These are phyloP conservation scores for Phalacrocorax carbo DNA, from an alignment of 2,113 vertebrate genomes.

Conservation along the genomic window DNA sequence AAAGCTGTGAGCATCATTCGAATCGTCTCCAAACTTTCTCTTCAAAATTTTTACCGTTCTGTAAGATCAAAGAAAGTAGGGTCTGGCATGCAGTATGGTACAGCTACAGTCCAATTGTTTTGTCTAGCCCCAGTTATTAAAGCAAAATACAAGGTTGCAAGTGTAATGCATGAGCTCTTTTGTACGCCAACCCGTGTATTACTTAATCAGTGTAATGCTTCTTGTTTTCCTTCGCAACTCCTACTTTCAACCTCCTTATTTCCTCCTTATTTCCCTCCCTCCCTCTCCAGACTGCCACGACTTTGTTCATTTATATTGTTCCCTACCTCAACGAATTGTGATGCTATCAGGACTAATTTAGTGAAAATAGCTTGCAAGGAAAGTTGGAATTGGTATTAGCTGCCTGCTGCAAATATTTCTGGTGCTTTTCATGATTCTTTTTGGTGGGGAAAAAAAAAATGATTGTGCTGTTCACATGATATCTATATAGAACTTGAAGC, in stretches of 20 bases:
- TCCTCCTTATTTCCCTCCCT: not conserved
- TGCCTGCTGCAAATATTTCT: not conserved
- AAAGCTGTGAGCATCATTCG: slow-evolving; percentile 34
- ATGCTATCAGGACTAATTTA: not conserved
- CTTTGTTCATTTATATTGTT: slow-evolving; percentile 4
- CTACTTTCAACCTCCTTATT: not conserved
- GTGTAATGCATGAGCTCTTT: not conserved
- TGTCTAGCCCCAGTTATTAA: slow-evolving; percentile 31
- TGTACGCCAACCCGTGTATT: not conserved
- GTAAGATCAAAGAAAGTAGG: not conserved
- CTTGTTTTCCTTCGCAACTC: not conserved
- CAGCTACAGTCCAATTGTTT: slow-evolving; percentile 14
- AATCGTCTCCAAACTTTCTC: not conserved
- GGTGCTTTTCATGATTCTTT: not conserved
- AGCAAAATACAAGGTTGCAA: not conserved
- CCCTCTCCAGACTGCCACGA: not conserved
- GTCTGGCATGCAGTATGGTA: not conserved
- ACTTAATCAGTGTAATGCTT: not conserved
- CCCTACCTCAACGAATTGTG: not conserved
- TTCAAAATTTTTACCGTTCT: not conserved
- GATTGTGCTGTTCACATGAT: not conserved
- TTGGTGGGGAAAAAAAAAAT: not conserved
- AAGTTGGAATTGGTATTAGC: not conserved
- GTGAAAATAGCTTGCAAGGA: not conserved
- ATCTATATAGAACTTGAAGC: not conserved